Percentiles rank a stretch among this genome's conserved stretches.
Evolutionary conservation across 2,888 invertebrate species (phyloP).

Genomic region (Boloria selene): DNA sequence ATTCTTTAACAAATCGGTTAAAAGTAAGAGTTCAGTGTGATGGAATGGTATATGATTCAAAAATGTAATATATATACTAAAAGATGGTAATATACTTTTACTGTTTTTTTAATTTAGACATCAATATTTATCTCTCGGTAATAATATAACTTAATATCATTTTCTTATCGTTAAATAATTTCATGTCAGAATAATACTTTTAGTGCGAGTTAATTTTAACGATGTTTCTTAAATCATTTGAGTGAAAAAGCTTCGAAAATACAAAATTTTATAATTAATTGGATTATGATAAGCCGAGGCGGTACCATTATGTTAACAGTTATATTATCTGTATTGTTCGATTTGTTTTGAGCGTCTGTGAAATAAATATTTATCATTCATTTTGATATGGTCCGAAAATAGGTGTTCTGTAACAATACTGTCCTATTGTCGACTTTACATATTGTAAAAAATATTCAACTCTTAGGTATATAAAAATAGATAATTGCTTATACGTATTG

Average conservation of each 20-base stretch:
- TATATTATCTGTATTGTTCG: neutral
- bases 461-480: neutral
- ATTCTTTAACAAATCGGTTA: too few relatives aligned
- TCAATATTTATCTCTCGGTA: too few relatives aligned
- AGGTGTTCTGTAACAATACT: neutral
- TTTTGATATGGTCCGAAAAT: neutral
- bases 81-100: too few relatives aligned
- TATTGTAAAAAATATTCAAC: neutral
- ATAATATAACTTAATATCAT: constrained; percentile 3
- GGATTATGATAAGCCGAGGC: neutral
- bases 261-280: neutral
- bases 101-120: too few relatives aligned
- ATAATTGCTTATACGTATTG: too few relatives aligned
- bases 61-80: too few relatives aligned
- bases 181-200: neutral
- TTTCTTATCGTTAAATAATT: neutral
- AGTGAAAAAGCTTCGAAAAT: neutral
- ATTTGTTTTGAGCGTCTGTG: neutral
- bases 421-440: neutral
- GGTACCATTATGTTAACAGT: neutral
- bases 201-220: neutral
- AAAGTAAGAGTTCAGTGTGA: too few relatives aligned
- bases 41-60: too few relatives aligned
- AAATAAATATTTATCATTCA: neutral
- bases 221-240: neutral